A percentile compares a stretch with the other conserved stretches of the same genome.
These are phyloP conservation scores for Mungos mungo DNA, from an alignment of 2,113 vertebrate genomes.

Conservation along the genomic window DNA sequence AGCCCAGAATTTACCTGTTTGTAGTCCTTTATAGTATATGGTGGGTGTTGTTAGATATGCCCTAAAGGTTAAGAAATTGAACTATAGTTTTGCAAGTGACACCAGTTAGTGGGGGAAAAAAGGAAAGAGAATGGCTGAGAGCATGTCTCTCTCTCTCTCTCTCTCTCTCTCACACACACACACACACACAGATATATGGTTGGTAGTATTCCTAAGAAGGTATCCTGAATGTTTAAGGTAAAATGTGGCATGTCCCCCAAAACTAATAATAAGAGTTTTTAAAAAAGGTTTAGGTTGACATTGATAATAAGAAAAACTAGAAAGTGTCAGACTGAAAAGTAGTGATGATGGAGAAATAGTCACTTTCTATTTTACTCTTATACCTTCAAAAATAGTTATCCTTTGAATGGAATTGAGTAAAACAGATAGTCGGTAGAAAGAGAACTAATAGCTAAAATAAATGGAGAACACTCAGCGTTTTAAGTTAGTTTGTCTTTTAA, in stretches of 20 bases:
- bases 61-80: background rate
- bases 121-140: background rate
- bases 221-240: background rate
- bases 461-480: background rate
- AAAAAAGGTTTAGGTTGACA: background rate
- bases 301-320: background rate
- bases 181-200: background rate
- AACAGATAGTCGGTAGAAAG: background rate
- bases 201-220: background rate
- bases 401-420: background rate
- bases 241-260: background rate
- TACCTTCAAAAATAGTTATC: background rate
- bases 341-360: background rate
- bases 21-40: background rate
- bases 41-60: background rate
- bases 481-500: background rate
- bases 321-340: background rate
- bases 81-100: background rate
- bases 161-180: too few relatives aligned
- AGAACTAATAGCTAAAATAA: background rate
- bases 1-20: background rate
- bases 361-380: background rate
- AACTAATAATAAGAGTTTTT: background rate
- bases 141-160: background rate
- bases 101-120: background rate